These are phyloP conservation scores for Drosophila arawakana DNA, from an alignment of 1,140 invertebrate species.

Conservation along the genomic window DNA sequence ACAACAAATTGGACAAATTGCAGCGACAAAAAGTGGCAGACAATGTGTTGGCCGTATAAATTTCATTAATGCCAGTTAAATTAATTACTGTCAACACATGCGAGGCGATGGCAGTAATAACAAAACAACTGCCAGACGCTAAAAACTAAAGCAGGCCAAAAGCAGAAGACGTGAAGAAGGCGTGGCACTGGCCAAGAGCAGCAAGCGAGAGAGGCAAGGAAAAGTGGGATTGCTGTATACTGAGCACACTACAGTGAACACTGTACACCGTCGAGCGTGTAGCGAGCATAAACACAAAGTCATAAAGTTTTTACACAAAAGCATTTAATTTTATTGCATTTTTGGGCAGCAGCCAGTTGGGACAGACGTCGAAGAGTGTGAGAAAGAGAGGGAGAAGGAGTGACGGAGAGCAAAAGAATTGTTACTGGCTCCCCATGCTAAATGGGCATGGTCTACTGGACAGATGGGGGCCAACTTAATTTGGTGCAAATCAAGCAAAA, in stretches of 20 bases:
- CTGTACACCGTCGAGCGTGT: constrained; percentile 51
- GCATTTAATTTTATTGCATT: constrained; percentile 82
- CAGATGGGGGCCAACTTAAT: constrained; percentile 72
- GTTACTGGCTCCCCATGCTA: constrained; percentile 1
- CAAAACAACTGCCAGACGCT: constrained; percentile 24
- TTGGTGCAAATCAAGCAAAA: constrained; percentile 80
- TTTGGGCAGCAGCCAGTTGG: constrained; percentile 70
- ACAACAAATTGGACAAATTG: constrained; percentile 19
- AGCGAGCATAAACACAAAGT: constrained; percentile 80
- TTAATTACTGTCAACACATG: constrained; percentile 82
- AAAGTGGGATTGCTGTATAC: background rate
- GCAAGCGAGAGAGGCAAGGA: background rate
- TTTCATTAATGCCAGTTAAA: constrained; percentile 77
- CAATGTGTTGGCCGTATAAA: constrained; percentile 74
- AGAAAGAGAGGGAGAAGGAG: background rate
- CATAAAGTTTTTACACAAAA: constrained; percentile 82
- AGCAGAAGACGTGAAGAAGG: constrained; percentile 31
- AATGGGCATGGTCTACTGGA: constrained; percentile 61
- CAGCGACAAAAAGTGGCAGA: constrained; percentile 48
- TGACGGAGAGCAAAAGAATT: constrained; percentile 9
- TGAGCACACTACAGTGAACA: background rate
- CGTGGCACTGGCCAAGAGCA: constrained; percentile 21
- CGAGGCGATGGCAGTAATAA: constrained; percentile 36
- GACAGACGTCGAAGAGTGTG: background rate
- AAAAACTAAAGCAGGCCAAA: constrained; percentile 77